Percentiles rank a stretch among this genome's conserved stretches.
Evolutionary conservation across 2,797 vertebrate genomes (phyloP).

Genomic region (Anniella stebbinsi): DNA sequence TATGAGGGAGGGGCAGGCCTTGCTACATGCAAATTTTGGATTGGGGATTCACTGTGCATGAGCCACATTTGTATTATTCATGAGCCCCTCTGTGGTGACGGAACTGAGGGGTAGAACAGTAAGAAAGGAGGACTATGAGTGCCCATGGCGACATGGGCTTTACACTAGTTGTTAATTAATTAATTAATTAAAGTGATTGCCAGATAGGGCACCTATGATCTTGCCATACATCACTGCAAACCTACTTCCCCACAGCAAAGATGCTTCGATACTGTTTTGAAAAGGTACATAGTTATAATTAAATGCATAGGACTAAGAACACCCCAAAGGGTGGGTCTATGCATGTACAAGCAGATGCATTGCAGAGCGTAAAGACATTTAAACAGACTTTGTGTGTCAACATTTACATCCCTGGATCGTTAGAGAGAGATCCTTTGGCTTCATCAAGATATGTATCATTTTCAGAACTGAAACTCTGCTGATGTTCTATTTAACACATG

Average conservation of each 20-base stretch:
- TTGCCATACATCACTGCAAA: background rate
- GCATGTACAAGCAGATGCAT: background rate
- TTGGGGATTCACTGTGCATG: too few relatives aligned
- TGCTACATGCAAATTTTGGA: too few relatives aligned
- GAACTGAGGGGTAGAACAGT: too few relatives aligned
- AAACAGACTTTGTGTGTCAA: background rate
- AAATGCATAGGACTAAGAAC: background rate
- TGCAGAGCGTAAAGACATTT: background rate
- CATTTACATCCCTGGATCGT: background rate
- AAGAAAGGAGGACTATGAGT: too few relatives aligned
- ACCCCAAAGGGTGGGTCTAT: background rate
- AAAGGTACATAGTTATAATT: background rate
- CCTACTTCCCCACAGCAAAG: background rate
- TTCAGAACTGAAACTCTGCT: conserved; percentile 6
- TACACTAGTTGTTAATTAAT: background rate
- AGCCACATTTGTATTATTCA: too few relatives aligned
- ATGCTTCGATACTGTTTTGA: background rate
- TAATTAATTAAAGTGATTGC: background rate
- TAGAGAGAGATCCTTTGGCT: background rate
- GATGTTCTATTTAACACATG: background rate
- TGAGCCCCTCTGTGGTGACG: too few relatives aligned
- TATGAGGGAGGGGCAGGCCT: too few relatives aligned
- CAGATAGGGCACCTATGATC: background rate
- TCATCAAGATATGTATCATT: background rate
- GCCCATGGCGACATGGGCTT: too few relatives aligned